Evolutionary conservation across 2,888 invertebrate species (phyloP).

Genomic region (Zaprionus lineosus): DNA sequence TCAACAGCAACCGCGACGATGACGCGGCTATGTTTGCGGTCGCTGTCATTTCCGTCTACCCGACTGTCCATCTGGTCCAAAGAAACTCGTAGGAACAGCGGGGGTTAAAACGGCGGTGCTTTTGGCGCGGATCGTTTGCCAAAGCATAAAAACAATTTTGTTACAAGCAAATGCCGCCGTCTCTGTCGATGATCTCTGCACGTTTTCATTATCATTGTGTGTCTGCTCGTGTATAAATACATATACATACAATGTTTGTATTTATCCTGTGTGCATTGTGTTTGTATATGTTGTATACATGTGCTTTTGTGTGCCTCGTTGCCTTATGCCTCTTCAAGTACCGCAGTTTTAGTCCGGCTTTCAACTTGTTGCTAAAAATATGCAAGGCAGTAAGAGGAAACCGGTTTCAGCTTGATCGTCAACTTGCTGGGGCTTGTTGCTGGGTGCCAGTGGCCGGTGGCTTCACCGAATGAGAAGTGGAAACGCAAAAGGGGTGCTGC

Average conservation of each 20-base stretch:
- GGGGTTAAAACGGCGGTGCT: slow-evolving; percentile 24
- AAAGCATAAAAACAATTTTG: slow-evolving; percentile 62
- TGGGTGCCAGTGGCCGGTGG: slow-evolving; percentile 60
- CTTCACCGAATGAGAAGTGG: slow-evolving; percentile 5
- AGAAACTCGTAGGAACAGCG: slow-evolving; percentile 10
- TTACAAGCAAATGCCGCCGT: slow-evolving; percentile 64
- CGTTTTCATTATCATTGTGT: slow-evolving; percentile 57
- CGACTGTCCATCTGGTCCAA: slow-evolving; percentile 10
- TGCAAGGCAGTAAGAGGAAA: slow-evolving; percentile 73
- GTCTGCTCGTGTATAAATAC: background rate
- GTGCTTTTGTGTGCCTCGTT: slow-evolving; percentile 15
- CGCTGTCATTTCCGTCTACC: slow-evolving; percentile 40
- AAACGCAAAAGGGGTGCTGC: background rate
- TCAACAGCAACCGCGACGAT: slow-evolving; percentile 29
- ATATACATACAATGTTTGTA: background rate
- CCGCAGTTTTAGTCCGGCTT: slow-evolving; percentile 30
- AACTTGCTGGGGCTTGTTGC: slow-evolving; percentile 63
- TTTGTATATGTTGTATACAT: slow-evolving; percentile 1
- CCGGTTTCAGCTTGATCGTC: slow-evolving; percentile 56
- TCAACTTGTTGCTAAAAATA: slow-evolving; percentile 76
- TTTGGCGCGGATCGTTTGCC: slow-evolving; percentile 57
- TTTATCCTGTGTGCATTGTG: background rate
- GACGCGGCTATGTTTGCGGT: slow-evolving; percentile 58
- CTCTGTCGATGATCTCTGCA: slow-evolving; percentile 52
- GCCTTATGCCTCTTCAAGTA: slow-evolving; percentile 22